Evolutionary conservation across 2,888 invertebrate species (phyloP).

Genomic region (Petrolisthes cinctipes): DNA sequence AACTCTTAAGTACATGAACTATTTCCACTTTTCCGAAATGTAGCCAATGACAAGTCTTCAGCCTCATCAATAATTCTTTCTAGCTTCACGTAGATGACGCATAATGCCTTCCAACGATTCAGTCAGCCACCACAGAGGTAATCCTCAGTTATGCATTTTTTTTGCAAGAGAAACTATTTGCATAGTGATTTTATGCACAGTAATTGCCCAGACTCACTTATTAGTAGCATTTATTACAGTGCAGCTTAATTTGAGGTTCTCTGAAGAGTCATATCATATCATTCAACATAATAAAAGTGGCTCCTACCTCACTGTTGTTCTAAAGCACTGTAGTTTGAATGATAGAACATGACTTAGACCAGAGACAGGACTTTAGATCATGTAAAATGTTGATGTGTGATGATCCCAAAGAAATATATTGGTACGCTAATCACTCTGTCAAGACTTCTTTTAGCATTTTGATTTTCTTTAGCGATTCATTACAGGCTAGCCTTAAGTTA

Average conservation of each 20-base stretch:
- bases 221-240: background rate
- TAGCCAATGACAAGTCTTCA: background rate
- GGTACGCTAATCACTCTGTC: too few species aligned
- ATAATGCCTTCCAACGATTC: conserved; percentile 42
- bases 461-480: too few species aligned
- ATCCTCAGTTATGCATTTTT: background rate
- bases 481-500: too few species aligned
- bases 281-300: background rate
- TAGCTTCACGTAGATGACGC: conserved; percentile 47
- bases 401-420: too few species aligned
- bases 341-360: too few species aligned
- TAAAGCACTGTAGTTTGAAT: too few species aligned
- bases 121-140: conserved; percentile 42
- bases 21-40: too few species aligned
- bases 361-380: too few species aligned
- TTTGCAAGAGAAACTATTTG: background rate
- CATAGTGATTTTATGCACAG: background rate
- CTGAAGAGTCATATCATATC: background rate
- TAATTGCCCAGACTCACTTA: background rate
- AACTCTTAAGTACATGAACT: too few species aligned
- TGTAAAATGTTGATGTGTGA: too few species aligned
- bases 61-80: conserved; percentile 18
- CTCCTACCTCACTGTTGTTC: too few species aligned
- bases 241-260: background rate
- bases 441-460: too few species aligned